Base-by-base conservation (phyloP, 2,888 invertebrate genomes). In the Drosophila subsilvestris region DNA sequence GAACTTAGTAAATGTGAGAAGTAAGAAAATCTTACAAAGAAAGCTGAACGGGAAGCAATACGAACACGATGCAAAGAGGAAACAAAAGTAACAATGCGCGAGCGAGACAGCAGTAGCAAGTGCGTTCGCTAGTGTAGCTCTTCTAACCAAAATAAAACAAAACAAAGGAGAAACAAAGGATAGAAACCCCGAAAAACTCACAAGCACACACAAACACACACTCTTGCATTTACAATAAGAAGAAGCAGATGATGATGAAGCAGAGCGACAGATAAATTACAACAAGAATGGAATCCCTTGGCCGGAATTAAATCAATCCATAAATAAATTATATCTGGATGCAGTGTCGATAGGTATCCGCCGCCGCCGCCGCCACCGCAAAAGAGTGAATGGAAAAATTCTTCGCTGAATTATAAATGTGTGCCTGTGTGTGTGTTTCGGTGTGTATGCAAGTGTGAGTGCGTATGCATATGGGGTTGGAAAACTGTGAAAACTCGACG, bases 111-210 rank as follows among this genome's bases (percentile, higher is more conserved):
- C 75, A 65, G 58, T 37, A 12, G 49, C 59, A 49, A 48, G 63
- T 67, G 74, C 68, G 58, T 32, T 59, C 77, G 68, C 79, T 86
- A 85, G 78, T 77, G 66, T 17, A 50, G 45, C 88, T 86, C 83
- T 76, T 86, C 84, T 86, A 86, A 84, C 88, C 78, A 83, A 83
- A 88, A 88, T 80, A 86, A 88, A 83, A 86, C 88, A 83, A 88
- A 84, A 84, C 89, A 87, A 85, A 88, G 81, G 85, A 85, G 87
- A 85, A 75, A 88, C 89, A 85, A 85, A 85, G 85, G 85, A 86
- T 89, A 89, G 85, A 88, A 87, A 85, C 86, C 88, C 82, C 82
- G 82, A 83, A 83, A 73, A 82, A 86, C 84, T 80, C 80, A 77
- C 78, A 79, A 68, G 59, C 77, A 61, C 72, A 79, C 73, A 73